phyloP scores from a whole-genome alignment of 2,888 invertebrate species.

The Sicus ferrugineus region DNA sequence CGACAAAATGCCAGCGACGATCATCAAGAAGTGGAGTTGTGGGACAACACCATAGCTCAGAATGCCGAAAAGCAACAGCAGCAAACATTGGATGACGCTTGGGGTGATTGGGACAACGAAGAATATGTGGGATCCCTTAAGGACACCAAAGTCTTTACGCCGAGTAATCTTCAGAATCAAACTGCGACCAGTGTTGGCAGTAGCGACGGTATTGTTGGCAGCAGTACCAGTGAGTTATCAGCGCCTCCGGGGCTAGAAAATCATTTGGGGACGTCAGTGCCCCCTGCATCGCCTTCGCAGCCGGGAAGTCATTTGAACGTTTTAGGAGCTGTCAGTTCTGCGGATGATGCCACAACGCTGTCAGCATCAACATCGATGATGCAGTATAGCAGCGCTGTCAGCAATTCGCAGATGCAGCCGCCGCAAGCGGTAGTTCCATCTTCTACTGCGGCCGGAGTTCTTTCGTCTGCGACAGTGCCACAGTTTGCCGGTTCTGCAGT shows the following conservation, averaged over 20 bases:
- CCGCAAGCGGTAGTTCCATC: constrained; percentile 31
- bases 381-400: constrained; percentile 58
- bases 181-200: constrained; percentile 56
- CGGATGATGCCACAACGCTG: constrained; percentile 39
- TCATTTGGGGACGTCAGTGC: constrained; percentile 53
- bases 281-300: constrained; percentile 38
- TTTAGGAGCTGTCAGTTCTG: constrained; percentile 43
- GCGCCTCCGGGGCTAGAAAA: constrained; percentile 66
- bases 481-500: constrained; percentile 45
- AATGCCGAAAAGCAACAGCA: constrained; percentile 61
- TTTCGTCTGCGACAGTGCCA: constrained; percentile 38
- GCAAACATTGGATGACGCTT: constrained; percentile 62
- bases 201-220: constrained; percentile 39
- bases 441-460: background rate
- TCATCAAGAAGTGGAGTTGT: constrained; percentile 67
- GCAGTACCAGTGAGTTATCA: constrained; percentile 53
- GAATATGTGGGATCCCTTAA: constrained; percentile 94
- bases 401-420: constrained; percentile 45
- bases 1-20: constrained; percentile 60
- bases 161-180: constrained; percentile 67
- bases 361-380: constrained; percentile 52
- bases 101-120: constrained; percentile 87
- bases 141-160: constrained; percentile 92
- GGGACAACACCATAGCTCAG: constrained; percentile 68
- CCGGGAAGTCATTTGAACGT: constrained; percentile 57